Evolutionary conservation across 2,797 vertebrate species (phyloP).

Genomic region (Erpetoichthys calabaricus): DNA sequence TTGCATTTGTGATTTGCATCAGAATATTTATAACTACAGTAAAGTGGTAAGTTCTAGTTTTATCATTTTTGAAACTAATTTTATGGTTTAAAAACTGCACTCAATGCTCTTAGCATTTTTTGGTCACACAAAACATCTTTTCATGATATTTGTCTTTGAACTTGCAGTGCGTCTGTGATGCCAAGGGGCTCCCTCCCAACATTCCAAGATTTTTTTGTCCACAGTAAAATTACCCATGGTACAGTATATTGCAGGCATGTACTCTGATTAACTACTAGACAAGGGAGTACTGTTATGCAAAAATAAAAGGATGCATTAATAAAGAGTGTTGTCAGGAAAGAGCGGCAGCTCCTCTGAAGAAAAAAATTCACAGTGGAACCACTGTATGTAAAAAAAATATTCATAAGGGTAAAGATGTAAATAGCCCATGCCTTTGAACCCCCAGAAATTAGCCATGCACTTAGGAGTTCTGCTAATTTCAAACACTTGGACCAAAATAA

Average conservation of each 20-base stretch:
- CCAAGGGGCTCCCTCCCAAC: constrained; percentile 8
- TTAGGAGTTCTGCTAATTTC: background rate
- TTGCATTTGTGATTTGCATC: too few relatives aligned
- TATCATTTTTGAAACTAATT: too few relatives aligned
- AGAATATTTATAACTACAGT: too few relatives aligned
- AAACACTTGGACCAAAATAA: too few relatives aligned
- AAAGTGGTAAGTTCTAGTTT: too few relatives aligned
- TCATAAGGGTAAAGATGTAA: background rate
- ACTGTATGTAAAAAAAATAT: constrained; percentile 5
- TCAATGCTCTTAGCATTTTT: background rate
- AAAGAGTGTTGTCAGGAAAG: constrained; percentile 11
- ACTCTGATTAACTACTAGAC: constrained; percentile 16
- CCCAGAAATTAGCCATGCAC: background rate
- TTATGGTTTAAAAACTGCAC: too few relatives aligned
- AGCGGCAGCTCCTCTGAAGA: background rate
- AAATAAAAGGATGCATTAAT: constrained; percentile 20
- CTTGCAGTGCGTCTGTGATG: constrained; percentile 4
- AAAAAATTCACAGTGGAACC: constrained; percentile 2
- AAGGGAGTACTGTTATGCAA: constrained; percentile 16
- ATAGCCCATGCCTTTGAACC: too few relatives aligned
- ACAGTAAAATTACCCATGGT: constrained; percentile 5
- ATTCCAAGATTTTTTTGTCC: constrained; percentile 11
- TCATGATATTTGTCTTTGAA: constrained; percentile 16
- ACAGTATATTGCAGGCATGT: constrained; percentile 5
- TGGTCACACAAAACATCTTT: constrained; percentile 20